Evolutionary conservation across 1,140 invertebrate genomes (phyloP).

Genomic region (Spodoptera litura): DNA sequence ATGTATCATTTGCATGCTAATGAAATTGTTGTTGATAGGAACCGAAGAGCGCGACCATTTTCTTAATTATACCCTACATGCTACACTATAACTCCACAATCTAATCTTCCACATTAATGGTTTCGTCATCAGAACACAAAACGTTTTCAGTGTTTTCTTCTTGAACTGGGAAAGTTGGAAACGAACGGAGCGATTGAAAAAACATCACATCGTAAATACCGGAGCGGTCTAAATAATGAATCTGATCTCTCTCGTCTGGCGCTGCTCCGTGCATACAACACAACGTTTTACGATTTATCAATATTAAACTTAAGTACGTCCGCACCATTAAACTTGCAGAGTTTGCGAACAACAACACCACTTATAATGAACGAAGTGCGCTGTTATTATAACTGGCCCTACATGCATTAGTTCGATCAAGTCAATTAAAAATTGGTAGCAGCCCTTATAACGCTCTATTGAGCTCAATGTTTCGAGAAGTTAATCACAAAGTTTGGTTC

Average conservation of each 20-base stretch:
- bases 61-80: not conserved
- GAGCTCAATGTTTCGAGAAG: constrained; percentile 32
- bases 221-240: too few relatives aligned
- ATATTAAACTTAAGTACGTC: not conserved
- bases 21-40: constrained; percentile 12
- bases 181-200: too few relatives aligned
- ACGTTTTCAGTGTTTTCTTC: too few relatives aligned
- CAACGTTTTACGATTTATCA: not conserved
- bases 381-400: constrained; percentile 9
- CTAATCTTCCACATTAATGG: too few relatives aligned
- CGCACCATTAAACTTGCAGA: not conserved
- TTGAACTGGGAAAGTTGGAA: too few relatives aligned
- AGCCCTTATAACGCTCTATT: constrained; percentile 1
- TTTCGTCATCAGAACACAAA: too few relatives aligned
- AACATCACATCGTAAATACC: too few relatives aligned
- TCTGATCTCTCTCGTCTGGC: too few relatives aligned
- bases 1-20: constrained; percentile 23
- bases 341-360: not conserved
- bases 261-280: too few relatives aligned
- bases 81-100: too few relatives aligned
- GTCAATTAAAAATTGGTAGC: constrained; percentile 40
- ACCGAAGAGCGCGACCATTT: not conserved
- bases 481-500: constrained; percentile 29
- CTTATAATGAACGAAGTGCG: constrained; percentile 10
- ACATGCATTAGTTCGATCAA: constrained; percentile 23